Evolutionary conservation across 2,888 invertebrate species (phyloP), one percentile per base, ranked within the genome.

Genomic region (Leptinotarsa tumamoca): DNA sequence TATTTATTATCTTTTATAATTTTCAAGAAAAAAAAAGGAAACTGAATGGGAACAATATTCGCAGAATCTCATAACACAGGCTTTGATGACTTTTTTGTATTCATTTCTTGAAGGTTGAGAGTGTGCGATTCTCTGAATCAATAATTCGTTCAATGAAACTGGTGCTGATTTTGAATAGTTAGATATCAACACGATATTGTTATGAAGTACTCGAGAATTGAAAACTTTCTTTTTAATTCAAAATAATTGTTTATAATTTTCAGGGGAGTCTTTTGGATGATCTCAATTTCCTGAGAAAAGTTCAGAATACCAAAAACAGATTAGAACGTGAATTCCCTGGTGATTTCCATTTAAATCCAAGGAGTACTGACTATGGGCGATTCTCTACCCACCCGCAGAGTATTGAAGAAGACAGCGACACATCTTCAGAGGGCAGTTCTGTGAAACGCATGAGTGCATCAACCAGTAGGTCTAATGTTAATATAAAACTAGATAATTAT

Each of bases 201-300:
- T 43, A 43, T 43, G 43, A 43, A 43, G 10, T 43, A 43, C 43
- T 43, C 43, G 43, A 43, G 10, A 43, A 54, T 54, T 18, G n/a
- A 17, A 18, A 54, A 54, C 3, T 17, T 18, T 21, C 13, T 21
- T 21, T 0, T 21, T 14, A 3, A 58, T 21, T 3, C 0, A 54
- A 21, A 56, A 18, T 61, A 56, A 0, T 67, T 66, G 7, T 63
- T 54, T 56, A 13, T 74, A 4, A 52, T 68, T 68, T 75, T 18
- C 23, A 78, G 78, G 73, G 72, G 50, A 58, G 71, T 43, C 63
- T 78, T 27, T 54, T 72, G 49, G 72, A 76, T 52, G 73, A 80
- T 43, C 52, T 78, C 18, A 71, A 74, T 7, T 74, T 69, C 61
- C 50, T 75, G 49, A 77, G 69, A 23, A 49, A 66, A 49, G 56